phyloP scores from a whole-genome alignment of 2,888 invertebrate species.

The Phalera bucephala region DNA sequence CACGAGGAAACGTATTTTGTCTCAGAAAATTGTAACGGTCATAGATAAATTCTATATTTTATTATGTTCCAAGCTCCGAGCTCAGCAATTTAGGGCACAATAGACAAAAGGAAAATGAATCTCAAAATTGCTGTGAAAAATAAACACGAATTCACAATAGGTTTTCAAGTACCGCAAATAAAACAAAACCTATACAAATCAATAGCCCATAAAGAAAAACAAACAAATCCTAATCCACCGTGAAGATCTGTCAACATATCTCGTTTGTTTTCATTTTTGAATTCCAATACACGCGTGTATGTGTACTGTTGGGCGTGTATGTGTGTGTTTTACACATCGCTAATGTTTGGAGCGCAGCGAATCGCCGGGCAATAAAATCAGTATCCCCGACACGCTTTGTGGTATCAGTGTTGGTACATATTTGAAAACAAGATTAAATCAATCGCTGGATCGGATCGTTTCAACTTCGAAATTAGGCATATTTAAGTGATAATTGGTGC shows the following conservation, averaged over 20 bases:
- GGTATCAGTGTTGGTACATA: conserved; percentile 31
- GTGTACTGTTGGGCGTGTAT: conserved; percentile 4
- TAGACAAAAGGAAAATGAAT: neutral
- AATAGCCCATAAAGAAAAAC: conserved; percentile 16
- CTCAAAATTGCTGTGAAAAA: conserved; percentile 2
- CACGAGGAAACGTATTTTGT: too few species aligned
- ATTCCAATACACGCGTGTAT: conserved; percentile 3
- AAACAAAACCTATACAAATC: conserved; percentile 4
- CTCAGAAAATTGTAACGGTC: too few species aligned
- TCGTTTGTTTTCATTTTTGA: conserved; percentile 21
- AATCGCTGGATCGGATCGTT: conserved; percentile 16
- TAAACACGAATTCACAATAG: neutral
- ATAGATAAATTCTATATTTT: too few species aligned
- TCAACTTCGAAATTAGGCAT: neutral
- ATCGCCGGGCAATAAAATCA: conserved; percentile 54
- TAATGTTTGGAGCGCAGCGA: conserved; percentile 47
- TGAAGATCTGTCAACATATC: conserved; percentile 16
- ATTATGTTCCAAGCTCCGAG: too few species aligned
- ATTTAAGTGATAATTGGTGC: too few species aligned
- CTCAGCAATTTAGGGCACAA: neutral
- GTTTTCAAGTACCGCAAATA: neutral
- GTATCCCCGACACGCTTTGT: conserved; percentile 35
- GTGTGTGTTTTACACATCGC: conserved; percentile 27
- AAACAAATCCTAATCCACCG: conserved; percentile 15
- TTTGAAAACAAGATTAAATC: conserved; percentile 16